These are phyloP conservation scores for Palythoa caribaeorum DNA, from an alignment of 92 coral and sea anemone genomes.

Conservation along the genomic window DNA sequence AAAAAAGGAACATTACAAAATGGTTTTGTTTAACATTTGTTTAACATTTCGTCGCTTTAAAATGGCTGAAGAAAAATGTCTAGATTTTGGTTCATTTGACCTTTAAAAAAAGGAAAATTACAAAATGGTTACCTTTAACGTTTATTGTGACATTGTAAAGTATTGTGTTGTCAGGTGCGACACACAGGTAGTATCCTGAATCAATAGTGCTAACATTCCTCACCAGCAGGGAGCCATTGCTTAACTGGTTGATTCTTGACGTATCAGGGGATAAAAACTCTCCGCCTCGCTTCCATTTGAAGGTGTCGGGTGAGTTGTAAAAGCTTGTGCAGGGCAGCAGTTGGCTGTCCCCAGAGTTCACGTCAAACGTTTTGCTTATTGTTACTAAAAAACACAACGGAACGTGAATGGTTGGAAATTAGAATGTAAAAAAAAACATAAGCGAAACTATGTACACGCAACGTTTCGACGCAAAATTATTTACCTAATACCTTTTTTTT, in stretches of 20 bases:
- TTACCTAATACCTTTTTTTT: no score
- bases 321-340: slow-evolving; percentile 33
- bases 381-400: background rate
- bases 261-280: background rate
- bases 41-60: no score
- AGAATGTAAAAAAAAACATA: background rate
- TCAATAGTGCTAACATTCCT: slow-evolving; percentile 27
- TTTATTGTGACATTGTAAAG: slow-evolving; percentile 34
- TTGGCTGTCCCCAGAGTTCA: slow-evolving; percentile 13
- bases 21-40: no score
- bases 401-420: background rate
- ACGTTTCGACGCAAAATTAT: no score
- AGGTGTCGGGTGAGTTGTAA: background rate
- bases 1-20: no score
- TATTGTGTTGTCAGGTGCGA: background rate
- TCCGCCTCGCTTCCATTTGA: slow-evolving; percentile 39
- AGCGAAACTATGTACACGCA: no score
- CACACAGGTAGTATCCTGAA: slow-evolving; percentile 40
- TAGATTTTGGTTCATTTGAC: no score
- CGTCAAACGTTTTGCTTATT: background rate
- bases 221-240: slow-evolving; percentile 33
- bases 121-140: background rate
- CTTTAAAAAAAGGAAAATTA: background rate
- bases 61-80: no score
- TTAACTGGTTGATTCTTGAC: background rate